Evolutionary conservation across 2,888 invertebrate genomes (phyloP).

Genomic region (Drosophila mayaguana): DNA sequence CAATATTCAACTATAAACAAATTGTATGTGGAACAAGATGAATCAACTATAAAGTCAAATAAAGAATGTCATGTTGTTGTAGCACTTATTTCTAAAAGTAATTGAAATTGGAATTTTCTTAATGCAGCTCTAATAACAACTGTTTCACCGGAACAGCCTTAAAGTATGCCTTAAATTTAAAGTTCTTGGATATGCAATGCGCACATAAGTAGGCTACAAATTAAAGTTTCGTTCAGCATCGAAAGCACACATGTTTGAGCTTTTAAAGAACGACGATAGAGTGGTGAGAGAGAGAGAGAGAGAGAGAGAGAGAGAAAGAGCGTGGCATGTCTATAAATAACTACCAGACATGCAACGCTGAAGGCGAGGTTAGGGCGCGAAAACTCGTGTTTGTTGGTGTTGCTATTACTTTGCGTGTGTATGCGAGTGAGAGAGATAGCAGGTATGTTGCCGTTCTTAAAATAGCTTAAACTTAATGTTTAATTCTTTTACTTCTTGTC

Average conservation of each 20-base stretch:
- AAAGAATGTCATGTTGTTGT: conserved; percentile 8
- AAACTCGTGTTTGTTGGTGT: conserved; percentile 62
- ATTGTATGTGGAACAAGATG: conserved; percentile 6
- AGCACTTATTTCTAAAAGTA: not conserved
- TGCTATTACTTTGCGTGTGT: conserved; percentile 7
- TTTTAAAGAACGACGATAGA: conserved; percentile 21
- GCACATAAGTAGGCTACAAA: conserved; percentile 59
- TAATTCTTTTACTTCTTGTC: not conserved
- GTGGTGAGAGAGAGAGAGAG: conserved; percentile 21
- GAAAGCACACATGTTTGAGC: conserved; percentile 55
- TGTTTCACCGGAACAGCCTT: conserved; percentile 2
- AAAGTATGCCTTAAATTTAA: conserved; percentile 50
- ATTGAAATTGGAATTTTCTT: not conserved
- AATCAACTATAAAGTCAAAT: conserved; percentile 20
- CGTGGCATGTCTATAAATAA: conserved; percentile 64
- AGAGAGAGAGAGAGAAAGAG: conserved; percentile 15
- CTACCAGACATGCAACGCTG: conserved; percentile 61
- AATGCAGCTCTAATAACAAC: not conserved
- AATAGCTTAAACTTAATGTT: conserved; percentile 11
- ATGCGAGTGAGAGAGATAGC: not conserved
- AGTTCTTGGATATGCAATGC: conserved; percentile 3
- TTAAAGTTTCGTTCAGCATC: conserved; percentile 41
- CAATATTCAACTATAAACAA: conserved; percentile 49
- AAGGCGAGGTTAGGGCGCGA: conserved; percentile 47
- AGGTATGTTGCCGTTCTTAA: conserved; percentile 3